phyloP scores from a whole-genome alignment of 1,140 invertebrate species.

The Daktulosphaira vitifoliae region DNA sequence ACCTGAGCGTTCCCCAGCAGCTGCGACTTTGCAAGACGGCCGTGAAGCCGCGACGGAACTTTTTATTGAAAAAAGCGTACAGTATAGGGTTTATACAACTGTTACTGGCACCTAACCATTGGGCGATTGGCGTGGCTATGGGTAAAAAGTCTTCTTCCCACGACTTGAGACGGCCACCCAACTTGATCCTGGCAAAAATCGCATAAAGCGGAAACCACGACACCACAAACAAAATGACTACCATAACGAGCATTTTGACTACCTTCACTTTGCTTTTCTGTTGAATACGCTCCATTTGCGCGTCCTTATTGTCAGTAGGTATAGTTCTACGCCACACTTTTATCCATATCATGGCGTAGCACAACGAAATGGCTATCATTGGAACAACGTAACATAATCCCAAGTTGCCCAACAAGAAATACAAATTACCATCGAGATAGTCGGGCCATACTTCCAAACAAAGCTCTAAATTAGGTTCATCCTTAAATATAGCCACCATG shows the following conservation, averaged over 20 bases:
- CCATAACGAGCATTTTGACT: constrained; percentile 91
- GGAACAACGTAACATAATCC: constrained; percentile 88
- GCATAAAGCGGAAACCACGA: constrained; percentile 92
- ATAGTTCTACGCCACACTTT: constrained; percentile 80
- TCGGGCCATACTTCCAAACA: constrained; percentile 66
- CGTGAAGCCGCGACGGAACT: constrained; percentile 85
- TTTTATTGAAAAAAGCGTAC: constrained; percentile 96
- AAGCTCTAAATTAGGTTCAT: constrained; percentile 52
- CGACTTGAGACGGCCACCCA: constrained; percentile 58
- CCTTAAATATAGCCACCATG: constrained; percentile 60
- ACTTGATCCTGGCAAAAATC: constrained; percentile 77
- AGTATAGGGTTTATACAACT: constrained; percentile 95
- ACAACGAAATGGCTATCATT: constrained; percentile 80
- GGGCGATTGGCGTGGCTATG: constrained; percentile 78
- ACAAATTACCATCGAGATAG: constrained; percentile 64
- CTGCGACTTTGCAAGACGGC: constrained; percentile 74
- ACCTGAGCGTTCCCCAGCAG: constrained; percentile 71
- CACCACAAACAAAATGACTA: constrained; percentile 86
- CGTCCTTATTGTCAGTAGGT: constrained; percentile 82
- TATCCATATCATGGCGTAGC: constrained; percentile 87
- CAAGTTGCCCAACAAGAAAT: constrained; percentile 83
- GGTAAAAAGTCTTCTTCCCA: constrained; percentile 71
- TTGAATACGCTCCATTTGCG: constrained; percentile 81
- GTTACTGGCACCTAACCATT: constrained; percentile 93
- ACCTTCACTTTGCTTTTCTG: constrained; percentile 81